Evolutionary conservation across 2,797 vertebrate genomes (phyloP).

Genomic region (Cygnus olor): DNA sequence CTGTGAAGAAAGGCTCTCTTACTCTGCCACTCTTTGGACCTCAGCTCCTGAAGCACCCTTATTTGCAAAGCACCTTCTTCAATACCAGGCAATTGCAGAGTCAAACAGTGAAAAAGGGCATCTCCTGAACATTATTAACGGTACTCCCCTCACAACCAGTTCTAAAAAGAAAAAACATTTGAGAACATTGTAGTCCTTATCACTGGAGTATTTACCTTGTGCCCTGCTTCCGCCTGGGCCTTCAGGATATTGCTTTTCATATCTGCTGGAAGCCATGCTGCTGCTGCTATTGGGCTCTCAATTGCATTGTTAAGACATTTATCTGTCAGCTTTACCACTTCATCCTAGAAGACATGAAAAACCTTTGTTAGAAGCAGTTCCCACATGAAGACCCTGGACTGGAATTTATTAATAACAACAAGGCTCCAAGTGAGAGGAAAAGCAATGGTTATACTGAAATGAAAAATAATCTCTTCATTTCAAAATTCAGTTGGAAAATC

Average conservation of each 20-base stretch:
- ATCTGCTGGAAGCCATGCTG: constrained; percentile 82
- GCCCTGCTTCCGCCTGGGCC: constrained; percentile 87
- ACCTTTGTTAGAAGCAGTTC: constrained; percentile 15
- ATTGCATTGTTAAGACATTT: constrained; percentile 89
- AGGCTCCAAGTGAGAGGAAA: neutral
- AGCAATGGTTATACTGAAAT: neutral
- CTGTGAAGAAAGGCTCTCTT: neutral
- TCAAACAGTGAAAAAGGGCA: neutral
- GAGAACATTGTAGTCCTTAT: neutral
- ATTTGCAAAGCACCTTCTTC: neutral
- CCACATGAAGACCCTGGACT: neutral
- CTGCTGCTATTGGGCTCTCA: constrained; percentile 78
- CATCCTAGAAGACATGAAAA: constrained; percentile 81
- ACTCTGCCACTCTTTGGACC: neutral
- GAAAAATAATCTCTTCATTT: neutral
- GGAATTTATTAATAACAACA: neutral
- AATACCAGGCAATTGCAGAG: neutral
- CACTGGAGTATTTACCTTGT: constrained; percentile 81
- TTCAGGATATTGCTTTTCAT: constrained; percentile 97
- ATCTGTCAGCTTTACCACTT: constrained; percentile 90
- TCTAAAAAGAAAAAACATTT: neutral
- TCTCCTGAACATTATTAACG: neutral
- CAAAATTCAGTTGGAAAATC: neutral
- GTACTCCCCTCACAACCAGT: neutral
- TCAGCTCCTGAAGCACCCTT: neutral